These are phyloP conservation scores for Leucania comma DNA, from an alignment of 2,888 invertebrate genomes.

Conservation along the genomic window DNA sequence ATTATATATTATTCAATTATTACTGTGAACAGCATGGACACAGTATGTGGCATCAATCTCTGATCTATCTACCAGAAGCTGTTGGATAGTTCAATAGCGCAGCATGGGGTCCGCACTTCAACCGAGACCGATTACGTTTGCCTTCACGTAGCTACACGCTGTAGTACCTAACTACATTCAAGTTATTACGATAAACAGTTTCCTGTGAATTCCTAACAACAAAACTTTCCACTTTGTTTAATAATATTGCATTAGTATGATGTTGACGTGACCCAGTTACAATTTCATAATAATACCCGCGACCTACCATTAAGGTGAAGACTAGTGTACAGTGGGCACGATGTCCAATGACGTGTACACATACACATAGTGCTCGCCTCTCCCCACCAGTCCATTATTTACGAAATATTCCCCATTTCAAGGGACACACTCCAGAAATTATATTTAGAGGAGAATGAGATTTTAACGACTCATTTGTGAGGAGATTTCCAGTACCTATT, in stretches of 20 bases:
- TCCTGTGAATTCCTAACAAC: slow-evolving; percentile 18
- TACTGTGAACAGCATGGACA: background rate
- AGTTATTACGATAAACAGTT: slow-evolving; percentile 23
- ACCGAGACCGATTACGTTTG: background rate
- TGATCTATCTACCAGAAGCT: background rate
- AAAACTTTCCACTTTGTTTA: slow-evolving; percentile 38
- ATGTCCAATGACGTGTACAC: slow-evolving; percentile 44
- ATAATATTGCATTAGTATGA: slow-evolving; percentile 44
- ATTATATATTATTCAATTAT: slow-evolving; percentile 11
- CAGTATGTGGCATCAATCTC: background rate
- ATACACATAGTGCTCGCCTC: slow-evolving; percentile 45
- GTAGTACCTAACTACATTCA: background rate
- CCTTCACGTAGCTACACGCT: background rate
- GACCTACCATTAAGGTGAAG: slow-evolving; percentile 32
- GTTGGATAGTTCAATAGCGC: background rate
- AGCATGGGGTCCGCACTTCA: background rate
- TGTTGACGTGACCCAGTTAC: slow-evolving; percentile 34
- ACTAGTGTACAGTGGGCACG: slow-evolving; percentile 38
- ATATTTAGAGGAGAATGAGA: slow-evolving; percentile 73
- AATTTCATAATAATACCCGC: slow-evolving; percentile 41
- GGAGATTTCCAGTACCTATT: slow-evolving; percentile 59
- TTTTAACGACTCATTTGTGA: slow-evolving; percentile 77
- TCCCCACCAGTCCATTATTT: slow-evolving; percentile 66
- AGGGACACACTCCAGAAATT: slow-evolving; percentile 71
- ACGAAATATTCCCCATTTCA: slow-evolving; percentile 70